Evolutionary conservation across 2,888 invertebrate genomes (phyloP).

Genomic region (Gandaritis pyraliata): DNA sequence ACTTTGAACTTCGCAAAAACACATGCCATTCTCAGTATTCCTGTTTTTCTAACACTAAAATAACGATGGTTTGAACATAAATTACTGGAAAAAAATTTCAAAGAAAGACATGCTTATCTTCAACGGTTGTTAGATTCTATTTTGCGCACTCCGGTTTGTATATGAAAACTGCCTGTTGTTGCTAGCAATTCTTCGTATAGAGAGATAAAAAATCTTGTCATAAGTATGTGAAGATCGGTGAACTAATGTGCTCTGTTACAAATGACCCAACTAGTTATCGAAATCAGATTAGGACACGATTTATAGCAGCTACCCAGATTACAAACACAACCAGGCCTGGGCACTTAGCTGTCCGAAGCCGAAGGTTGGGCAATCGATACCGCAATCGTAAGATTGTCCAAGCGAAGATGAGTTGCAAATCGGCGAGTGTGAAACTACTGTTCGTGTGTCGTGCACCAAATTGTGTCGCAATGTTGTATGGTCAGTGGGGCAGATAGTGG

Average conservation of each 20-base stretch:
- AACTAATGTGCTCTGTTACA: background rate
- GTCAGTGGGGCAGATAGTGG: slow-evolving; percentile 10
- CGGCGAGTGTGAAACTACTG: slow-evolving; percentile 22
- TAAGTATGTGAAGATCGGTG: background rate
- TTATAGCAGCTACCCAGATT: slow-evolving; percentile 6
- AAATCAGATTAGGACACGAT: background rate
- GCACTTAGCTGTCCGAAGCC: slow-evolving; percentile 12
- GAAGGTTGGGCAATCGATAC: slow-evolving; percentile 24
- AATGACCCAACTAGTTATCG: background rate
- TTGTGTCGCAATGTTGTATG: slow-evolving; percentile 27
- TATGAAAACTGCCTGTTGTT: too few species aligned
- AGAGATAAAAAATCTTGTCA: background rate
- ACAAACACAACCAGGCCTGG: slow-evolving; percentile 1
- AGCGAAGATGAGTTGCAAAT: slow-evolving; percentile 39
- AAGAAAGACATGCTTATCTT: slow-evolving; percentile 9
- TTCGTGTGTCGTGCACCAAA: slow-evolving; percentile 23
- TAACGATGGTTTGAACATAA: slow-evolving; percentile 22
- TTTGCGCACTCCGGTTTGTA: background rate
- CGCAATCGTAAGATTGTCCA: slow-evolving; percentile 30
- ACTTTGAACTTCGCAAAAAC: slow-evolving; percentile 50
- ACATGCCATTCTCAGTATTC: slow-evolving; percentile 30
- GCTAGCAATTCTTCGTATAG: too few species aligned
- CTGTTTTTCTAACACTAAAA: slow-evolving; percentile 27
- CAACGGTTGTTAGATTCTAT: background rate
- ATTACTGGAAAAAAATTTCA: slow-evolving; percentile 26